Evolutionary conservation across 2,888 invertebrate genomes (phyloP), one percentile per base, ranked within the genome.

Genomic region (Acronicta aceris): DNA sequence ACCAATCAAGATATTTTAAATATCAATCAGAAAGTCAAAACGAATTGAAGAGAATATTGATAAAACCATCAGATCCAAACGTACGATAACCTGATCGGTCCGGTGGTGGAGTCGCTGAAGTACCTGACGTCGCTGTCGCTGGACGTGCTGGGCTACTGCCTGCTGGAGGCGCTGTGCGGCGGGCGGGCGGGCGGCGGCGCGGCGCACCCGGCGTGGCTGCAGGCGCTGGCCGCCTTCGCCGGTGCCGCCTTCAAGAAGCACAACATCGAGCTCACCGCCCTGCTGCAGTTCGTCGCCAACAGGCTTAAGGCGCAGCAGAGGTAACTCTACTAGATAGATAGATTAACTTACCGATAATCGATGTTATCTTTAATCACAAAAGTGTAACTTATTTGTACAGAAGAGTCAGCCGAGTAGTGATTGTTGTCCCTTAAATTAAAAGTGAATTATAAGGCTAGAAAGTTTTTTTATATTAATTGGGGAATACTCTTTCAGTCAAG

Each of bases 241-340:
- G 99, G 99, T 12, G 97, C 98, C 2, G 98, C 99, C 74, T 99
- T 98, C 91, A 99, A 99, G 93, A 99, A 99, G 88, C 99, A 99
- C 90, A 97, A 97, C 81, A 98, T 99, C 62, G 99, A 99, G 87
- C 95, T 99, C 67, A 97, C 98, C 5, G 99, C 99, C 2, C 92
- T 99, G 72, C 93, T 99, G 85, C 99, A 99, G 90, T 99, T 99
- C 90, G 98, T 99, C 25, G 98, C 98, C 41, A 99, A 99, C 94
- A 98, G 99, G 86, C 95, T 99, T 16, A 99, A 99, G 90, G 97
- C 98, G 17, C 98, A 98, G 80, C 99, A 99, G 91, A 99, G 98
- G 98, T 98, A 53, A 12, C 51, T 45, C 12, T 33, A 17, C 21
- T 27, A 6, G 7, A 6, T 27, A 4, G 7, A 27, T 7, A 7